Evolutionary conservation across 2,797 vertebrate species (phyloP), one percentile per base, ranked within the genome.

Genomic region (Mergus octosetaceus): DNA sequence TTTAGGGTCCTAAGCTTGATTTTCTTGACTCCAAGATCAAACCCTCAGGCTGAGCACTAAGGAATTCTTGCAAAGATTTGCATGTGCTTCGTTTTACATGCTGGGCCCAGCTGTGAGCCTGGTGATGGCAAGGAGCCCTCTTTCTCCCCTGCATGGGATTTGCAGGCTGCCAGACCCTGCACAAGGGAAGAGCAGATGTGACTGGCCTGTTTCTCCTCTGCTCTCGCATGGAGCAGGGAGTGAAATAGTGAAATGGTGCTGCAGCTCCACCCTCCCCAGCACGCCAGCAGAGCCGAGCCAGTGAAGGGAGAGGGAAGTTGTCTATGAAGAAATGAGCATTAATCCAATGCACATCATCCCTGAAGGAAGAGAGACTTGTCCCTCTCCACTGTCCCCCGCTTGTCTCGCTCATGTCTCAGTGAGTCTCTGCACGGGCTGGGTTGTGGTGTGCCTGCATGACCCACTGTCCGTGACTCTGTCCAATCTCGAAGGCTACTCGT

Each of bases 91-190:
- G 69, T 93, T 87, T 92, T 92, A 78, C 86, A 93, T 66, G 81
- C 90, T 94, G 84, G 90, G 78, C 90, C 70, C 94, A 94, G 90
- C 95, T 95, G 94, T 93, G 95, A 92, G 91, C 72, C 71, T 85
- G 57, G 75, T 36, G 84, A 95, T 96, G 95, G 94, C 94, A 93
- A 91, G 47, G 78, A 96, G 86, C 93, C 91, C 89, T 94, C 65
- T 81, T 72, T 79, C 80, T 85, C 80, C 91, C 70, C 91, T 93
- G 90, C 75, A 75, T 87, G 93, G 84, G 84, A 79, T 92, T 85
- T 95, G 73, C 84, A 85, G 78, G 18, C 84, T 95, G 93, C 95
- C 95, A 95, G 88, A 95, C 19, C n/a, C 85, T 69, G 90, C 74
- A 51, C 77, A 51, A 56, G 86, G 87, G 77, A 82, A 93, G 85